Conservation (phyloP, 2,113 vertebrate genomes). For the Cyprinodon variegatus region DNA sequence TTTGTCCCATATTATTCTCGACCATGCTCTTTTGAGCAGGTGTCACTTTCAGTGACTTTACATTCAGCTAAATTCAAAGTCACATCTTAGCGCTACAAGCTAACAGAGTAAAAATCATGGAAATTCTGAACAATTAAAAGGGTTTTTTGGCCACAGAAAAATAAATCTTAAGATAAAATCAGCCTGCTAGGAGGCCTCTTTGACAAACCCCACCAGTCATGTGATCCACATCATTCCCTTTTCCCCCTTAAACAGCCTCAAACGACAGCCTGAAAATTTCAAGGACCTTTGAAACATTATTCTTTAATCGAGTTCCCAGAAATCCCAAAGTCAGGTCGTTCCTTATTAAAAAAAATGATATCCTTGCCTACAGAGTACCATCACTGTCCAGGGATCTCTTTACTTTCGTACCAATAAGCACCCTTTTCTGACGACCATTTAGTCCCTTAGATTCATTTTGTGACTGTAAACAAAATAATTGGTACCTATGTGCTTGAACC, state of each 20-base stretch:
- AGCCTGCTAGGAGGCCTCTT: neutral
- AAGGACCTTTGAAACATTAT: neutral
- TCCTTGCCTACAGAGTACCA: neutral
- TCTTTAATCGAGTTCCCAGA: neutral
- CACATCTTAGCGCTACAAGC: no score
- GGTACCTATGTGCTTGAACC: neutral
- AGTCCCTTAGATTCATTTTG: neutral
- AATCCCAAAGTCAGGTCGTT: neutral
- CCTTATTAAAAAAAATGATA: neutral
- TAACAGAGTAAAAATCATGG: neutral
- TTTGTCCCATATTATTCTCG: no score
- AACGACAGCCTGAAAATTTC: neutral
- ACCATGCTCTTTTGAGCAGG: neutral
- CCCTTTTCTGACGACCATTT: neutral
- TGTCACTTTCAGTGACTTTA: no score
- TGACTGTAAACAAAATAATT: neutral
- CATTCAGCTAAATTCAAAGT: no score
- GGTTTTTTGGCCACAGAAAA: neutral
- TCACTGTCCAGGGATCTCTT: conserved; percentile 19
- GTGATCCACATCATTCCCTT: conserved; percentile 7
- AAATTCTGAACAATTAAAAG: neutral
- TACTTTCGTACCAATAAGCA: conserved; percentile 18
- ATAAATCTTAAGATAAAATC: neutral
- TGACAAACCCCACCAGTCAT: conserved; percentile 8
- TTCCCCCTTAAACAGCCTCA: neutral